A percentile compares a stretch with the other conserved stretches of the same genome.
Conservation (phyloP, 1,140 invertebrate genomes). For the Phocides pigmalion region DNA sequence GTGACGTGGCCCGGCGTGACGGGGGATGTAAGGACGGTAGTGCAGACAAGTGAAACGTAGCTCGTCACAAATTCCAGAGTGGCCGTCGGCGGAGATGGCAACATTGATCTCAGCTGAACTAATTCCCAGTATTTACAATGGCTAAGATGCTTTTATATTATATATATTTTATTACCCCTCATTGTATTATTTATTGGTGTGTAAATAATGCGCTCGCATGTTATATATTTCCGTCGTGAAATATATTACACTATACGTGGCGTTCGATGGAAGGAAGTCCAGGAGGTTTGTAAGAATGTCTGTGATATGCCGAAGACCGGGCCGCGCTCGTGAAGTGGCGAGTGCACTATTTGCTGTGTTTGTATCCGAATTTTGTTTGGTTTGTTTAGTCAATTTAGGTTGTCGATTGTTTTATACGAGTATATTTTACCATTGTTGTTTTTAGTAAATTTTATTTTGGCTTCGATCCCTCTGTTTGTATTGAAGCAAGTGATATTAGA, state of each 20-base stretch:
- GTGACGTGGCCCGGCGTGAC: too few relatives aligned
- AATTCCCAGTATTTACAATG: slow-evolving; percentile 52
- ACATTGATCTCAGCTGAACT: slow-evolving; percentile 56
- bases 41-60: slow-evolving; percentile 7
- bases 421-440: slow-evolving; percentile 79
- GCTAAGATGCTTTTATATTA: slow-evolving; percentile 41
- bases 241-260: neutral
- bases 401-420: slow-evolving; percentile 72
- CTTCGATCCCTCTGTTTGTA: slow-evolving; percentile 53
- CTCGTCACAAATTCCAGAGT: slow-evolving; percentile 46
- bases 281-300: neutral
- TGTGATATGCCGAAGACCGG: neutral
- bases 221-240: neutral
- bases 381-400: slow-evolving; percentile 64
- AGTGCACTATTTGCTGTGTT: slow-evolving; percentile 29
- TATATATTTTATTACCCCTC: slow-evolving; percentile 13
- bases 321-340: slow-evolving; percentile 13
- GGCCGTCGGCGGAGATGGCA: slow-evolving; percentile 31
- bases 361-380: slow-evolving; percentile 61
- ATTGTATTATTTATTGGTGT: slow-evolving; percentile 29
- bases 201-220: slow-evolving; percentile 6
- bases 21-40: too few relatives aligned
- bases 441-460: slow-evolving; percentile 80
- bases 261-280: neutral
- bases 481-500: slow-evolving; percentile 77